phyloP scores from a whole-genome alignment of 2,888 invertebrate species.

The Apodemia hepburni region DNA sequence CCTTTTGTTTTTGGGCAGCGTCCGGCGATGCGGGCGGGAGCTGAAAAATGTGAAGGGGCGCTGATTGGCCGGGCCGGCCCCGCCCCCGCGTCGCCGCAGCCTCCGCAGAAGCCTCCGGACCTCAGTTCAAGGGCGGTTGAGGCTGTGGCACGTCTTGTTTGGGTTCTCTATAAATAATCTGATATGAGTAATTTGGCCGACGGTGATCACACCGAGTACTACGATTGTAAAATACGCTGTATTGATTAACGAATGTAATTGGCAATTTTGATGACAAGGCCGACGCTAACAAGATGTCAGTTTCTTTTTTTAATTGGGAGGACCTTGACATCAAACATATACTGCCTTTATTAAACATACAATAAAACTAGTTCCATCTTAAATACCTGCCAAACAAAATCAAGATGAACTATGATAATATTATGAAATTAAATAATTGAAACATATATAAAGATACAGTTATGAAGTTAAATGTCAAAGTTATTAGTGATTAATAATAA shows the following conservation, averaged over 20 bases:
- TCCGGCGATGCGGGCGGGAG: conserved; percentile 78
- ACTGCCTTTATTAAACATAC: neutral
- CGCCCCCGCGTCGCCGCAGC: conserved; percentile 54
- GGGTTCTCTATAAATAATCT: conserved; percentile 44
- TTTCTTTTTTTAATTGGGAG: conserved; percentile 17
- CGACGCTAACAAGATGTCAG: conserved; percentile 22
- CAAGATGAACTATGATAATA: too few species aligned
- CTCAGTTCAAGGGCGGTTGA: conserved; percentile 77
- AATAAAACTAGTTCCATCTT: neutral
- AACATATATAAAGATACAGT: too few species aligned
- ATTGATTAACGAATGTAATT: conserved; percentile 8
- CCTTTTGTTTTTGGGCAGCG: conserved; percentile 81
- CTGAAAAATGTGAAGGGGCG: conserved; percentile 76
- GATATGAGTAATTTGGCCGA: conserved; percentile 14
- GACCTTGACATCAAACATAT: conserved; percentile 9
- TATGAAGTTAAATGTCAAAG: too few species aligned
- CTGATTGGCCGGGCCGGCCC: conserved; percentile 70
- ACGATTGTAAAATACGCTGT: conserved; percentile 8
- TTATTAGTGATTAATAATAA: too few species aligned
- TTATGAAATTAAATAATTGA: too few species aligned
- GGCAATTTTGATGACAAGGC: conserved; percentile 19
- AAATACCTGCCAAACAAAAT: neutral
- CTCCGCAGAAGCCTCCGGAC: conserved; percentile 47
- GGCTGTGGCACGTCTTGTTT: conserved; percentile 59
- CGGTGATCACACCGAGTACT: conserved; percentile 7